Base-by-base conservation (phyloP, 1,140 invertebrate genomes). In the Cotesia glomerata region DNA sequence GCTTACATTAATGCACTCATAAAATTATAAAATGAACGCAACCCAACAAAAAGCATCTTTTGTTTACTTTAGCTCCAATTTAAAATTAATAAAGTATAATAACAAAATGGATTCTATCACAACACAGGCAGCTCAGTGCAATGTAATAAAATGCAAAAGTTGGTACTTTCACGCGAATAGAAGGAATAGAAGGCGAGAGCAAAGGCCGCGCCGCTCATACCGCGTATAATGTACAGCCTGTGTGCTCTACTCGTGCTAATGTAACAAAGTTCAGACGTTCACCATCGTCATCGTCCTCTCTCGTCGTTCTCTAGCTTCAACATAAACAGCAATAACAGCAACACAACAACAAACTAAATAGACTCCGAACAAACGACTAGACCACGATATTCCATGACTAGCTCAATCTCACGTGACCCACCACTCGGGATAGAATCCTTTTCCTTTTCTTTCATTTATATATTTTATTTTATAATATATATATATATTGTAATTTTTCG, bases 191-290 rank as follows among this genome's bases (percentile, higher is more conserved):
- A 69, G 51, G 64, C 68, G 74, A 73, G 74, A 75, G 74, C 74
- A 75, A 75, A 75, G 74, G 71, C 74, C 74, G 71, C 58, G 61
- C 49, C 45, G 68, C 51, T 45, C 54, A 45, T 58, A 63, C 67
- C 34, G 34, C 68, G 36, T 35, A 68, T 68, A 66, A 62, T 58
- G 59, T 58, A 64, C 67, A 49, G 13, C 70, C 9, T 8, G 14
- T 64, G 56, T 68, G 61, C 58, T 62, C 54, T 58, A 65, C 49
- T 71, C 69, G 49, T 65, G 62, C 64, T 39, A 51, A 11, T 56
- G 45, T 71, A 81, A 81, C 79, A 81, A 81, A 81, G 80, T 81
- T 81, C 80, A 81, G 71, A 74, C 80, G 77, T 81, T 80, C 79
- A 81, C 77, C 78, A 71, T 77, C 78, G 54, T 58, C 65, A 56